phyloP scores from a whole-genome alignment of 2,113 vertebrate species.

The Urocynchramus pylzowi region DNA sequence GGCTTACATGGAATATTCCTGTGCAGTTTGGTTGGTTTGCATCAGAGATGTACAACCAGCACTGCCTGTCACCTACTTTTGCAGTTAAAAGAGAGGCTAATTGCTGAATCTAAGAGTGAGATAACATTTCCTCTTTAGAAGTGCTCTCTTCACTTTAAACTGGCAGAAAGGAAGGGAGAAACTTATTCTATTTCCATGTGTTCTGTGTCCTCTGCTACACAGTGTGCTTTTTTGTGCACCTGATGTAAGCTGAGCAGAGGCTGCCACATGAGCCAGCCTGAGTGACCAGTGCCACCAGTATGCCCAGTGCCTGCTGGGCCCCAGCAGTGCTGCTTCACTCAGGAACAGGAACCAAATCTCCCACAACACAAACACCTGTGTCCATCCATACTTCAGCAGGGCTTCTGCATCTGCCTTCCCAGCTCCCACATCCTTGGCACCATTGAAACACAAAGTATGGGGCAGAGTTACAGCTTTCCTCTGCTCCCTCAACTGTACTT shows the following conservation, averaged over 20 bases:
- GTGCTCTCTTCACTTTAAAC: not conserved
- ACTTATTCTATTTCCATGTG: not conserved
- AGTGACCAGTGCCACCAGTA: not conserved
- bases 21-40: not conserved
- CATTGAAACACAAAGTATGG: not conserved
- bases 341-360: not conserved
- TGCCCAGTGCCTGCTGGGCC: fast-evolving
- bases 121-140: not conserved
- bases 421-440: not conserved
- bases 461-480: not conserved
- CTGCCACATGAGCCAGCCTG: not conserved
- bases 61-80: not conserved
- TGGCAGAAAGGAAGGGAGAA: not conserved
- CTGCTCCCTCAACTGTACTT: not conserved
- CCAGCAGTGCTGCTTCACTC: not conserved
- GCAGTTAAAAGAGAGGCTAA: not conserved
- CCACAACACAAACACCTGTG: not conserved
- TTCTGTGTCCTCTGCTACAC: not conserved
- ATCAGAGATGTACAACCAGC: not conserved
- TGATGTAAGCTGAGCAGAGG: not conserved
- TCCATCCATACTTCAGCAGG: not conserved
- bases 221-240: not conserved
- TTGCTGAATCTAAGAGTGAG: not conserved
- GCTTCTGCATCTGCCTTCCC: not conserved
- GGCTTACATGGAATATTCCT: not conserved